Evolutionary conservation across 2,113 vertebrate genomes (phyloP), one percentile per base, ranked within the genome.

Genomic region (Rhynchomys soricoides): DNA sequence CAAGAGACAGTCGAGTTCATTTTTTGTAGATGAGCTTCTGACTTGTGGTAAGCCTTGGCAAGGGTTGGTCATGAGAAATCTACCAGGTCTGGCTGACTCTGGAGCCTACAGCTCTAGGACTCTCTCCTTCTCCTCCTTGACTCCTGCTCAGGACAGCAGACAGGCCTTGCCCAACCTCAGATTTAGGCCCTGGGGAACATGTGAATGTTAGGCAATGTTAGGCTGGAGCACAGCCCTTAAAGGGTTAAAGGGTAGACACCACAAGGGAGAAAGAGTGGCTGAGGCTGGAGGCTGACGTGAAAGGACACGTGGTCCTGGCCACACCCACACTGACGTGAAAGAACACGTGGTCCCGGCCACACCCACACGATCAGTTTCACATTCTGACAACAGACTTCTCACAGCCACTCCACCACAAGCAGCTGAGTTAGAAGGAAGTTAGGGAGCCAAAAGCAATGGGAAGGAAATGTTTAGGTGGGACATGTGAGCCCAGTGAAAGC

Each of bases 61-160:
- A 79, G 50, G 1, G 1, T 52, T 5, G 4, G 75, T 37, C 12
- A 10, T n/a, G 16, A 13, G 0, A 1, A 0, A 2, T 57, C 43
- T 9, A n/a, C 50, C 43, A 5, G 40, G 31, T 68, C 29, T 77
- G 5, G 45, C 12, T 10, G 64, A 87, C 29, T 45, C 24, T 4
- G 4, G n/a, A 70, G 12, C 73, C 66, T 43, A 37, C 3, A 89
- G 68, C 17, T 13, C 85, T 73, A 31, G 19, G 15, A 82, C 12
- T 45, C 62, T 17, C 6, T 13, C 16, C 43, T 34, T 26, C 31
- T 7, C 19, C 45, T 82, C 75, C 40, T 82, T 31, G 22, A 52
- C 29, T 70, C 57, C 75, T 48, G 13, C 2, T 16, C 57, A 50
- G 24, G 1, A 43, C 24, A 22, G 21, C 11, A 43, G 34, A 29